These are phyloP conservation scores for Tachuris rubrigastra DNA, from an alignment of 2,113 vertebrate species.

Conservation along the genomic window DNA sequence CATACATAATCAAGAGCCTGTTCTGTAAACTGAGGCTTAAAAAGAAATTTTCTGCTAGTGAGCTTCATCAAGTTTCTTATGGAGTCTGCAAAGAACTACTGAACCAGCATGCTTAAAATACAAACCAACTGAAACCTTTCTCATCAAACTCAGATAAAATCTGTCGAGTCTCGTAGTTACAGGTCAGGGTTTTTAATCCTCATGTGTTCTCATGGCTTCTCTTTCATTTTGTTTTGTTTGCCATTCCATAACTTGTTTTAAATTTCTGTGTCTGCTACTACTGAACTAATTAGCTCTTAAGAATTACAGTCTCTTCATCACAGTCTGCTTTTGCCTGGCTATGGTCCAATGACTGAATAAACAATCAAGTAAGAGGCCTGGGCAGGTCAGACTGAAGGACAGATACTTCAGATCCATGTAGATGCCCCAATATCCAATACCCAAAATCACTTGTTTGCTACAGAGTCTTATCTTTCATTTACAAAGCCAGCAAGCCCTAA, in stretches of 20 bases:
- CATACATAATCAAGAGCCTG: neutral
- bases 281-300: neutral
- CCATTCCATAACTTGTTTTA: neutral
- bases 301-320: neutral
- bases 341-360: neutral
- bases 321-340: neutral
- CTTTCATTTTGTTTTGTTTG: neutral
- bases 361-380: neutral
- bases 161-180: neutral
- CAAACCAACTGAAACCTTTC: neutral
- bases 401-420: neutral
- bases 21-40: neutral
- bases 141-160: neutral
- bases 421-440: neutral
- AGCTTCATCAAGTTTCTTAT: neutral
- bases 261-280: neutral
- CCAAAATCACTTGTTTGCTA: neutral
- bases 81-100: neutral
- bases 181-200: neutral
- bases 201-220: neutral
- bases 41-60: neutral
- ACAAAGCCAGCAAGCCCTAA: neutral
- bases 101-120: neutral
- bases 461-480: neutral
- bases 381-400: neutral